A percentile compares a stretch with the other conserved stretches of the same genome.
These are phyloP conservation scores for Urocyon cinereoargenteus DNA, from an alignment of 2,797 vertebrate genomes.

Conservation along the genomic window DNA sequence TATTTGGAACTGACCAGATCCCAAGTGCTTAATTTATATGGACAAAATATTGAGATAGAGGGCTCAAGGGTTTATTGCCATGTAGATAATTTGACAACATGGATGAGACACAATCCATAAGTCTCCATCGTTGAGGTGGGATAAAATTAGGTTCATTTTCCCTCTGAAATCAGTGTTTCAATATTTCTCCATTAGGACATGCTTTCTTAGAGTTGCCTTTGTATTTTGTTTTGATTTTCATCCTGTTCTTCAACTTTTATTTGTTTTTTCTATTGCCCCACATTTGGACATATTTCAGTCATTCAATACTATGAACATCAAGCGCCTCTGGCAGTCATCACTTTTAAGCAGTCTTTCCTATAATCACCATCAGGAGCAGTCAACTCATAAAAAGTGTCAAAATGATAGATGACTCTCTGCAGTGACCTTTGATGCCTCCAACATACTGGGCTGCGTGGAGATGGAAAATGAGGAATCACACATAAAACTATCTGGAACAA, in stretches of 20 bases:
- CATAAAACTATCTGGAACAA: not conserved
- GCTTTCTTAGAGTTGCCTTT: not conserved
- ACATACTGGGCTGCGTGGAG: slow-evolving; percentile 25
- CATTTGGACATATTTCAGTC: slow-evolving; percentile 64
- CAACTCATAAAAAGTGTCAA: slow-evolving; percentile 82
- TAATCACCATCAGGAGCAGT: slow-evolving; percentile 76
- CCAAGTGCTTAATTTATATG: not conserved
- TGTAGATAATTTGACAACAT: not conserved
- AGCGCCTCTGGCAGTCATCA: slow-evolving; percentile 77
- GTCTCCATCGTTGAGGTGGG: not conserved
- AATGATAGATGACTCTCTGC: slow-evolving; percentile 76
- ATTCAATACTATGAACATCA: slow-evolving; percentile 38
- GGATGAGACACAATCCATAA: not conserved
- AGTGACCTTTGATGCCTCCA: slow-evolving; percentile 74
- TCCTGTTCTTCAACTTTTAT: slow-evolving; percentile 47
- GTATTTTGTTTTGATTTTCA: slow-evolving; percentile 26
- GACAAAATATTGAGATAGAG: not conserved
- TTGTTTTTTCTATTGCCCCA: slow-evolving; percentile 47
- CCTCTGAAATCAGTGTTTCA: slow-evolving; percentile 27
- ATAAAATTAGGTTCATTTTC: not conserved
- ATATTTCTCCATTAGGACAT: not conserved
- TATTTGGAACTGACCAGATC: not conserved
- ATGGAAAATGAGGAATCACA: slow-evolving; percentile 49
- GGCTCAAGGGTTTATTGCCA: not conserved
- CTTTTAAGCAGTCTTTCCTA: slow-evolving; percentile 75